phyloP scores from a whole-genome alignment of 1,140 invertebrate genomes.

The Brachionus calyciflorus region DNA sequence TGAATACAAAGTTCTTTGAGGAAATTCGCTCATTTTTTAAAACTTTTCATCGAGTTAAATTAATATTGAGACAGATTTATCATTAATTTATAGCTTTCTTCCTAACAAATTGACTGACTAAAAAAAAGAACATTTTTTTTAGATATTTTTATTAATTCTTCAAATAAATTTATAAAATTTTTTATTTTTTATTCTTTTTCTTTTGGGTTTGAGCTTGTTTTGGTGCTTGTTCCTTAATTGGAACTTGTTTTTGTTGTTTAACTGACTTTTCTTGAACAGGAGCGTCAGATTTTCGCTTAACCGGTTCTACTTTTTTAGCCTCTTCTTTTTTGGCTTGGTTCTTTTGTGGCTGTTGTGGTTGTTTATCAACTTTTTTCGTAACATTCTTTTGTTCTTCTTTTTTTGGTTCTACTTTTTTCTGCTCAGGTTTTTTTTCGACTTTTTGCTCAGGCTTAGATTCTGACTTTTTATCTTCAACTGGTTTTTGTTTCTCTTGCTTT shows the following conservation, averaged over 20 bases:
- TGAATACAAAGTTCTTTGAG: too few species aligned
- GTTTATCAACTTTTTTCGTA: neutral
- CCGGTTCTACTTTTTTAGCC: neutral
- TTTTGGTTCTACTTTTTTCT: neutral
- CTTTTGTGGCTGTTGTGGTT: neutral
- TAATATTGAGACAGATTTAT: too few species aligned
- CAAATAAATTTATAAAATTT: neutral
- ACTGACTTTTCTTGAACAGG: neutral
- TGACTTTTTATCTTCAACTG: neutral
- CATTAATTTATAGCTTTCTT: too few species aligned
- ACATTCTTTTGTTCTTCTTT: neutral
- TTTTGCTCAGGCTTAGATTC: neutral
- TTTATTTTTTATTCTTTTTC: constrained; percentile 28
- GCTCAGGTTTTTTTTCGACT: neutral
- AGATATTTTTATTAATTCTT: neutral
- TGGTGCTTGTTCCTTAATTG: neutral
- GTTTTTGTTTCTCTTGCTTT: neutral
- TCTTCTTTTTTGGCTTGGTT: neutral
- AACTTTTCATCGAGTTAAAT: too few species aligned
- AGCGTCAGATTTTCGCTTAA: neutral
- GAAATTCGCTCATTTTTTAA: too few species aligned
- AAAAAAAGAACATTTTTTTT: too few species aligned
- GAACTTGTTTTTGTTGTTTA: constrained; percentile 9
- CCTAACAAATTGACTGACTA: too few species aligned
- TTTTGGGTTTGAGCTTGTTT: neutral